These are phyloP conservation scores for Cyprinella venusta DNA, from an alignment of 2,797 vertebrate species.

Conservation along the genomic window DNA sequence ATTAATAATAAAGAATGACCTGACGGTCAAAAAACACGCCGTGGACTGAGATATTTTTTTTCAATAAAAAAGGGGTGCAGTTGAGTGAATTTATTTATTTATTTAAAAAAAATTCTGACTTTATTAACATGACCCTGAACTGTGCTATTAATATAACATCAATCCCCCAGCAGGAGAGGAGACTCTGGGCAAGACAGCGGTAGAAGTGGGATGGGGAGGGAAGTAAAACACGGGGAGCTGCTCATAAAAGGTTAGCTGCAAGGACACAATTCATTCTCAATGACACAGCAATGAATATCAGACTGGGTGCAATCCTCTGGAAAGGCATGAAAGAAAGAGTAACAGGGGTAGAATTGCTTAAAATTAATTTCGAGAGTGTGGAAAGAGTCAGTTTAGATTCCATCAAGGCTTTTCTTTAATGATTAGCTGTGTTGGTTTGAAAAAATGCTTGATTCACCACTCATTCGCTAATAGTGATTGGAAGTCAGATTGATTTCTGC, in stretches of 20 bases:
- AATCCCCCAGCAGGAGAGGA: not conserved
- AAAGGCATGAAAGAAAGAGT: not conserved
- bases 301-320: not conserved
- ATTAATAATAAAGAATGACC: not conserved
- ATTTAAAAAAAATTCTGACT: not conserved
- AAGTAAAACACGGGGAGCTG: slow-evolving; percentile 5
- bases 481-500: too few relatives aligned
- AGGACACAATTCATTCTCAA: slow-evolving; percentile 20
- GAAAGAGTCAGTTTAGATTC: not conserved
- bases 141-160: slow-evolving; percentile 4
- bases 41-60: not conserved
- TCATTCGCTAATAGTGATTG: too few relatives aligned
- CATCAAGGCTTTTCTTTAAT: too few relatives aligned
- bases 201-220: not conserved
- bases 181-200: slow-evolving; percentile 6
- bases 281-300: not conserved
- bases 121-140: not conserved
- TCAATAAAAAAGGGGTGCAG: not conserved
- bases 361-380: not conserved
- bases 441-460: too few relatives aligned
- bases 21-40: not conserved
- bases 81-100: not conserved
- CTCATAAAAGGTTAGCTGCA: slow-evolving; percentile 17
- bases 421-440: too few relatives aligned
- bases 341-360: not conserved